Percentiles rank a stretch among this genome's conserved stretches.
These are phyloP conservation scores for Aramus guarauna DNA, from an alignment of 2,113 vertebrate species.

Conservation along the genomic window DNA sequence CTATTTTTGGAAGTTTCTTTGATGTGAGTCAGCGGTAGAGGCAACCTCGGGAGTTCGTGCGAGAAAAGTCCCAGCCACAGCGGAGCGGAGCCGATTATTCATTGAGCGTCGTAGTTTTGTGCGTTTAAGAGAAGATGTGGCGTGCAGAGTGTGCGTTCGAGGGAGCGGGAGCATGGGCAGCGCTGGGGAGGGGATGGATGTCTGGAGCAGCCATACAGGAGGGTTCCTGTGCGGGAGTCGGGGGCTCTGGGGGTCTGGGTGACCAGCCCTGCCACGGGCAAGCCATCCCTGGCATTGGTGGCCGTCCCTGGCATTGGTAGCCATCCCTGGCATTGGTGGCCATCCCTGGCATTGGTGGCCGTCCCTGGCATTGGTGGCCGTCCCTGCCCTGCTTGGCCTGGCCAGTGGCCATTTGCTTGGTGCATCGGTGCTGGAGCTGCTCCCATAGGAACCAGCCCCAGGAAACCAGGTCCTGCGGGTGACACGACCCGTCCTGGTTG, in stretches of 20 bases:
- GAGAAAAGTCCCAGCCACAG: not conserved
- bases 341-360: not conserved
- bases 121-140: not conserved
- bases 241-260: not conserved
- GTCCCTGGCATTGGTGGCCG: not conserved
- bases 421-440: rapidly evolving
- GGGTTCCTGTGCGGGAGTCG: too few species aligned
- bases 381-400: not conserved
- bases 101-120: not conserved
- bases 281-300: not conserved
- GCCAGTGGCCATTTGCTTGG: not conserved
- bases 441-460: rapidly evolving
- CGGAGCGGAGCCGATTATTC: not conserved
- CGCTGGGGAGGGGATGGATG: not conserved
- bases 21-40: constrained; percentile 17
- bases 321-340: not conserved
- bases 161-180: not conserved
- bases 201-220: rapidly evolving
- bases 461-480: not conserved
- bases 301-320: not conserved
- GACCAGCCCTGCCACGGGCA: not conserved
- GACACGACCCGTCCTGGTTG: not conserved
- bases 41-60: not conserved
- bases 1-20: constrained; percentile 54
- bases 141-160: rapidly evolving